Evolutionary conservation across 2,797 vertebrate genomes (phyloP).

Genomic region (Phrynocephalus guinanensis): DNA sequence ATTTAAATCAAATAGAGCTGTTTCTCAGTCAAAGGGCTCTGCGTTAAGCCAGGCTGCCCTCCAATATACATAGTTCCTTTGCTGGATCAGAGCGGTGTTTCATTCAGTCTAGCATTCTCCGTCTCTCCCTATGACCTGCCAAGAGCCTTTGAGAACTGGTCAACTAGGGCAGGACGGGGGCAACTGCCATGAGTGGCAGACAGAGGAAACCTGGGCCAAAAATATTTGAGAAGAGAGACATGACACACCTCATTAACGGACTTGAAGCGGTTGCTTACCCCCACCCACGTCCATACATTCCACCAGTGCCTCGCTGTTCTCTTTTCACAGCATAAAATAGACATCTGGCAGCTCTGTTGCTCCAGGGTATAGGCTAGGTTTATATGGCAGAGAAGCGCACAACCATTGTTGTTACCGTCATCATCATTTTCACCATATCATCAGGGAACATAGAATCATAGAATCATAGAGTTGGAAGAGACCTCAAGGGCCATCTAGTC

Average conservation of each 20-base stretch:
- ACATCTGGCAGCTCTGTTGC: not conserved
- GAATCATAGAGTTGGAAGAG: no score
- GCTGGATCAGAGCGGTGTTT: conserved; percentile 14
- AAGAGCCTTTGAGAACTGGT: conserved; percentile 20
- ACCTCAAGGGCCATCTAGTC: no score
- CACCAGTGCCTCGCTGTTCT: not conserved
- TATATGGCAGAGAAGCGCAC: not conserved
- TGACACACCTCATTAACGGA: not conserved
- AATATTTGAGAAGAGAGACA: not conserved
- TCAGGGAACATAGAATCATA: not conserved
- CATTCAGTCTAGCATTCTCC: conserved; percentile 15
- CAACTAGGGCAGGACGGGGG: not conserved
- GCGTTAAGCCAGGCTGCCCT: conserved; percentile 23
- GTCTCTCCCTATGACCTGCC: conserved; percentile 23
- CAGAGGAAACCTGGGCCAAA: not conserved
- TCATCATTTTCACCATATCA: not conserved
- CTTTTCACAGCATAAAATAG: not conserved
- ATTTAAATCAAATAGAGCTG: not conserved
- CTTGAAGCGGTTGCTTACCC: not conserved
- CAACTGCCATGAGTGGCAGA: not conserved
- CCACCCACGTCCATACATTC: not conserved
- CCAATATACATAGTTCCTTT: conserved; percentile 31
- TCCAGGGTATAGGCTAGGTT: not conserved
- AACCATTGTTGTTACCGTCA: not conserved
- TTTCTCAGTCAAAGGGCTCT: conserved; percentile 1